These are phyloP conservation scores for Crocallis elinguaria DNA, from an alignment of 2,888 invertebrate genomes.

Conservation along the genomic window DNA sequence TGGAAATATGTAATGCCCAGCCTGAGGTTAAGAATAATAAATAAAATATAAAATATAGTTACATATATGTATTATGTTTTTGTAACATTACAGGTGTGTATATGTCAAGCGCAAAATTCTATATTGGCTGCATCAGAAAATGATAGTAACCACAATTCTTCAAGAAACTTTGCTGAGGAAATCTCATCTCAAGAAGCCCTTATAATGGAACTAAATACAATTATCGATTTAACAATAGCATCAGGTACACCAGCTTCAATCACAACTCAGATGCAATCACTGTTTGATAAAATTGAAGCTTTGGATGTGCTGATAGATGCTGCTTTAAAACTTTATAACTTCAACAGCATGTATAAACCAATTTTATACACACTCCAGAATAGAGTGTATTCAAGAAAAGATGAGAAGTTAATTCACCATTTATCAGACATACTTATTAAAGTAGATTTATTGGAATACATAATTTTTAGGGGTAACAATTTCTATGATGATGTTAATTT, in stretches of 20 bases:
- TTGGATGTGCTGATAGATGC: constrained; percentile 55
- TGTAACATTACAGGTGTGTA: constrained; percentile 28
- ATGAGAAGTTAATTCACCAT: constrained; percentile 41
- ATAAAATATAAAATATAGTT: not conserved
- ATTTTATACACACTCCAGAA: constrained; percentile 67
- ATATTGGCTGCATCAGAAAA: constrained; percentile 25
- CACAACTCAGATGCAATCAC: constrained; percentile 52
- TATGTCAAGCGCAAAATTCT: constrained; percentile 29
- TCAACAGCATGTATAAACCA: constrained; percentile 62
- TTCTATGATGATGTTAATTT: constrained; percentile 62
- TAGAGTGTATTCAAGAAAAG: constrained; percentile 52
- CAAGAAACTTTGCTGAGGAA: constrained; percentile 38
- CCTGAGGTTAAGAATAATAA: too few species aligned
- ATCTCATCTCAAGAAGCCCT: constrained; percentile 63
- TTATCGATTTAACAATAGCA: constrained; percentile 48
- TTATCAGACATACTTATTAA: constrained; percentile 68
- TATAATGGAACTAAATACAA: constrained; percentile 54
- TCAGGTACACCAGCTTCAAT: constrained; percentile 49
- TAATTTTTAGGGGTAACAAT: constrained; percentile 65
- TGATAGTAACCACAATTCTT: constrained; percentile 37
- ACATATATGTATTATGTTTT: not conserved
- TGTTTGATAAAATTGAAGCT: constrained; percentile 68
- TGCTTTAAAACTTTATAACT: constrained; percentile 47
- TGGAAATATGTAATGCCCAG: too few species aligned
- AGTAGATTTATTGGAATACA: constrained; percentile 74